Conservation (phyloP, 2,888 invertebrate genomes). For the Rhaphigaster nebulosa region DNA sequence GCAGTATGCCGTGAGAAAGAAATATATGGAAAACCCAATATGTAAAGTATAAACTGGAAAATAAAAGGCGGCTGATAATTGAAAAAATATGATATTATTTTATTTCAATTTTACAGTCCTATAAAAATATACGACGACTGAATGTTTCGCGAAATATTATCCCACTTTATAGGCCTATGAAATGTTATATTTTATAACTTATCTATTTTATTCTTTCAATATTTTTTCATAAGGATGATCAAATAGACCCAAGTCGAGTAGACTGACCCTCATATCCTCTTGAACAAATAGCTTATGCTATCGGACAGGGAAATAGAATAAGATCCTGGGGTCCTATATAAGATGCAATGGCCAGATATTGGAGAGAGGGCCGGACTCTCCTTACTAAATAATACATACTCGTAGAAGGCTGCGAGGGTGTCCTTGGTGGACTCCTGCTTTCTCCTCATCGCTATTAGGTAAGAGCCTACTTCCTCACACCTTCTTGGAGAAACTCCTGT, state of each 20-base stretch:
- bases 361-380: not conserved
- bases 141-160: not conserved
- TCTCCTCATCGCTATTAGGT: slow-evolving; percentile 20
- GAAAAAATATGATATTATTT: too few species aligned
- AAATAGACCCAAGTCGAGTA: not conserved
- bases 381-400: not conserved
- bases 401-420: not conserved
- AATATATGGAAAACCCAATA: too few species aligned
- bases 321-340: not conserved
- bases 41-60: too few species aligned
- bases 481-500: not conserved
- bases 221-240: not conserved
- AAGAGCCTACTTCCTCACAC: not conserved
- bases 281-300: not conserved
- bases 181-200: not conserved
- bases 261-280: not conserved
- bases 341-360: not conserved
- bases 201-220: not conserved
- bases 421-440: not conserved
- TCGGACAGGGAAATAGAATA: not conserved
- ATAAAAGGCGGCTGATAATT: too few species aligned
- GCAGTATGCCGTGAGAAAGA: too few species aligned
- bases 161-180: not conserved
- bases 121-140: not conserved
- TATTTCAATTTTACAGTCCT: too few species aligned